Evolutionary conservation across 2,888 invertebrate species (phyloP).

Genomic region (Tinea semifulvella): DNA sequence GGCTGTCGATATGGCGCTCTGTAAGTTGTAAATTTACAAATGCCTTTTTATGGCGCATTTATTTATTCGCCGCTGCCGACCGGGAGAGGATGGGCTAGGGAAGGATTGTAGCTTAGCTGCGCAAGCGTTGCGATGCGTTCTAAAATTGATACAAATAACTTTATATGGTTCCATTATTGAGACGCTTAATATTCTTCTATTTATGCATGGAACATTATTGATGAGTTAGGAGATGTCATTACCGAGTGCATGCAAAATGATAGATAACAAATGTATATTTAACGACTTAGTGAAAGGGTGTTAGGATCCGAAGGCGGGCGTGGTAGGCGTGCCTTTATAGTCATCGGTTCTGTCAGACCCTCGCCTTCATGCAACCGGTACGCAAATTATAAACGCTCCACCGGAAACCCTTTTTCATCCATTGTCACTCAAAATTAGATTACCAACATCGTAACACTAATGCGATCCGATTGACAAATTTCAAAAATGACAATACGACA

Average conservation of each 20-base stretch:
- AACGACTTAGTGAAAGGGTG: slow-evolving; percentile 48
- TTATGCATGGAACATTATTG: slow-evolving; percentile 6
- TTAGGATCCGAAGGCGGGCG: slow-evolving; percentile 27
- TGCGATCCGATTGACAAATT: slow-evolving; percentile 38
- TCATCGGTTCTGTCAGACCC: slow-evolving; percentile 7
- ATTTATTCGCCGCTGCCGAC: slow-evolving; percentile 49
- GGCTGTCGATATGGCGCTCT: slow-evolving; percentile 76
- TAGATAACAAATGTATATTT: slow-evolving; percentile 51
- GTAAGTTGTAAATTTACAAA: slow-evolving; percentile 66
- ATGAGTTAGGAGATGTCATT: slow-evolving; percentile 18
- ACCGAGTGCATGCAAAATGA: slow-evolving; percentile 18
- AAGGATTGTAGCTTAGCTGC: slow-evolving; percentile 7
- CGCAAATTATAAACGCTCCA: slow-evolving; percentile 40
- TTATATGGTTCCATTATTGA: slow-evolving; percentile 2
- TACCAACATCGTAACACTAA: slow-evolving; percentile 27
- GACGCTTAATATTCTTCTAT: not conserved
- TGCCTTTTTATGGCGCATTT: slow-evolving; percentile 62
- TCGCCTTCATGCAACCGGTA: slow-evolving; percentile 23
- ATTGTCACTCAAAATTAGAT: slow-evolving; percentile 21
- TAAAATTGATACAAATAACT: not conserved
- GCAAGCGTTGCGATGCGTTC: no score
- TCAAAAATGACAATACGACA: slow-evolving; percentile 39
- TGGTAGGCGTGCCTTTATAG: slow-evolving; percentile 40
- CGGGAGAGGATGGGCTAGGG: not conserved
- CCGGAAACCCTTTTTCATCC: slow-evolving; percentile 29